Evolutionary conservation across 2,797 vertebrate species (phyloP).

Genomic region (Helostoma temminkii): DNA sequence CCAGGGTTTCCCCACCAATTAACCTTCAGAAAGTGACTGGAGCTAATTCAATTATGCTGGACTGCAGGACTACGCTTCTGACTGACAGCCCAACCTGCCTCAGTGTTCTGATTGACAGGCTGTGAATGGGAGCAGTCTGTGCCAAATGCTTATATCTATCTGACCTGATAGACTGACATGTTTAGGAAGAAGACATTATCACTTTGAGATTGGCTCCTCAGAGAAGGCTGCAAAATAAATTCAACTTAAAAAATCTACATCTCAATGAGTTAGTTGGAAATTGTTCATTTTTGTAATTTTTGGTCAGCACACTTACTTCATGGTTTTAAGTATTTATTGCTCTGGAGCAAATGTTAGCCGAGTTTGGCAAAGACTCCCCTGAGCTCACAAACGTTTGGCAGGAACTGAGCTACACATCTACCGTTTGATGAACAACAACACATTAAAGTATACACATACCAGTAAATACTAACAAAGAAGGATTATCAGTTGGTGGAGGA

Average conservation of each 20-base stretch:
- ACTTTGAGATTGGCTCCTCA: slow-evolving; percentile 59
- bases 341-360: not conserved
- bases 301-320: not conserved
- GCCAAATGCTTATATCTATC: slow-evolving; percentile 53
- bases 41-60: slow-evolving; percentile 73
- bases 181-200: slow-evolving; percentile 58
- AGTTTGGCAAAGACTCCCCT: not conserved
- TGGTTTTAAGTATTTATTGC: not conserved
- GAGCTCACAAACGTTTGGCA: not conserved
- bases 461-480: not conserved
- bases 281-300: slow-evolving; percentile 6
- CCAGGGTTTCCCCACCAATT: slow-evolving; percentile 68
- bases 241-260: slow-evolving; percentile 43
- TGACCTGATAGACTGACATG: slow-evolving; percentile 54
- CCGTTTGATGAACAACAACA: slow-evolving; percentile 1
- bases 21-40: slow-evolving; percentile 73
- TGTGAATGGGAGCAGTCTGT: slow-evolving; percentile 43
- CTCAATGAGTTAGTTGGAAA: not conserved
- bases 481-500: not conserved
- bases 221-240: slow-evolving; percentile 14
- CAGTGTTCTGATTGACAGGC: slow-evolving; percentile 63
- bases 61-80: slow-evolving; percentile 43
- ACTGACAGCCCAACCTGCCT: slow-evolving; percentile 68
- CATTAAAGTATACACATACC: not conserved
- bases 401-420: not conserved